phyloP scores from a whole-genome alignment of 1,140 invertebrate genomes.

The Sitodiplosis mosellana region DNA sequence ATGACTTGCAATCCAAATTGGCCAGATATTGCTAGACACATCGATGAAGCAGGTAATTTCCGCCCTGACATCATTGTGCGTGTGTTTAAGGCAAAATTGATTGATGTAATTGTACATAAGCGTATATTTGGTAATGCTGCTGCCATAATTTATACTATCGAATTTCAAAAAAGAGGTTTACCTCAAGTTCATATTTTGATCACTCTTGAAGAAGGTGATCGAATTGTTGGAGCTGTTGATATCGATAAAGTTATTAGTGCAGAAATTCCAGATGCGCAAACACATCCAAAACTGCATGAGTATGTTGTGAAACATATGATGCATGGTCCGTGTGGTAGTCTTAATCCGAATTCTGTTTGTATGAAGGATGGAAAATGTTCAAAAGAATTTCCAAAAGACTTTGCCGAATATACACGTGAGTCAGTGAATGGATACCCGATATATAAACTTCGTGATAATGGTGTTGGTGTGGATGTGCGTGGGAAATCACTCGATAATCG shows the following conservation, averaged over 20 bases:
- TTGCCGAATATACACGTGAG: too few relatives aligned
- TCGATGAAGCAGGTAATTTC: conserved; percentile 17
- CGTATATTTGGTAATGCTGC: conserved; percentile 14
- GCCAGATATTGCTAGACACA: conserved; percentile 16
- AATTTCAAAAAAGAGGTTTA: conserved; percentile 3
- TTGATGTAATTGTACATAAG: conserved; percentile 26
- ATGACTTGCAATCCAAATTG: conserved; percentile 31
- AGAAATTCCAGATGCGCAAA: conserved; percentile 30
- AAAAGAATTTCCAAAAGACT: conserved; percentile 11
- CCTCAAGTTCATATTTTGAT: not conserved
- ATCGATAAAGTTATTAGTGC: conserved; percentile 31
- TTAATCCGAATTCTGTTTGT: conserved; percentile 16
- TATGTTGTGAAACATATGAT: conserved; percentile 28
- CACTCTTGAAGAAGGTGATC: not conserved
- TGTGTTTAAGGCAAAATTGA: conserved; percentile 31
- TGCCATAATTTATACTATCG: conserved; percentile 30
- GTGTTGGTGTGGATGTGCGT: not conserved
- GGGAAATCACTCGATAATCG: conserved; percentile 23
- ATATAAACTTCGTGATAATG: conserved; percentile 10
- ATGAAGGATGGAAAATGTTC: conserved; percentile 14
- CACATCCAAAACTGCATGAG: conserved; percentile 23
- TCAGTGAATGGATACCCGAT: conserved; percentile 19
- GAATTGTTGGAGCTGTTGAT: conserved; percentile 10
- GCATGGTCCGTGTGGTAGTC: conserved; percentile 31
- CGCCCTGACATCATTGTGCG: conserved; percentile 19